phyloP scores from a whole-genome alignment of 2,113 vertebrate species.

The Verasper variegatus region DNA sequence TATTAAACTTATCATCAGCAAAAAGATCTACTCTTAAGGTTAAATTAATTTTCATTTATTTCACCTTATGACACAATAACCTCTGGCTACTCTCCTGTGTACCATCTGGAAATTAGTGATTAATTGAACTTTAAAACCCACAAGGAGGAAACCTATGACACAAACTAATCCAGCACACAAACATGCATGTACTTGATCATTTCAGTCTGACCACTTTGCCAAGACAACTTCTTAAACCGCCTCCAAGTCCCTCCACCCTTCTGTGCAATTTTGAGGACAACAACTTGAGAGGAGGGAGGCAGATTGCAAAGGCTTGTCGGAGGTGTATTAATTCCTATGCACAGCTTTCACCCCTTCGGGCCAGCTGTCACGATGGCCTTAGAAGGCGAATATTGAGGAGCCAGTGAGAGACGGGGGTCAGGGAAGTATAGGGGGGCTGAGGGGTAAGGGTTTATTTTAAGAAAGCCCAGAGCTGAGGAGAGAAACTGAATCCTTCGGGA shows the following conservation, averaged over 20 bases:
- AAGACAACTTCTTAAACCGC: slow-evolving; percentile 25
- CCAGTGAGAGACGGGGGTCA: slow-evolving; percentile 69
- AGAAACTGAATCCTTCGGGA: slow-evolving; percentile 85
- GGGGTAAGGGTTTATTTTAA: slow-evolving; percentile 83
- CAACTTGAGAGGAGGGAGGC: slow-evolving; percentile 73
- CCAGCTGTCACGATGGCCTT: slow-evolving; percentile 85
- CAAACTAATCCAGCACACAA: slow-evolving; percentile 9
- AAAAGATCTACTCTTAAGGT: too few relatives aligned
- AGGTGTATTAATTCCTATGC: slow-evolving; percentile 80
- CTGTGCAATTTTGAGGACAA: slow-evolving; percentile 68
- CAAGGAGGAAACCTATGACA: background rate
- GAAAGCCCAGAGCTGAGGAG: slow-evolving; percentile 77
- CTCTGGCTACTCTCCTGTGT: background rate
- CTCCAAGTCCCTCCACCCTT: slow-evolving; percentile 28
- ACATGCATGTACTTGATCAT: slow-evolving; percentile 4
- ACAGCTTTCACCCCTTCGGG: slow-evolving; percentile 67
- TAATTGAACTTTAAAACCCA: slow-evolving; percentile 2
- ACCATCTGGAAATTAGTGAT: slow-evolving; percentile 15
- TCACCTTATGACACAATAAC: background rate
- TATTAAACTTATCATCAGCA: too few relatives aligned
- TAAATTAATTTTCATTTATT: too few relatives aligned
- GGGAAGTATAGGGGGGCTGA: slow-evolving; percentile 62
- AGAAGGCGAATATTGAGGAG: slow-evolving; percentile 85
- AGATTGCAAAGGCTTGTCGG: slow-evolving; percentile 60
- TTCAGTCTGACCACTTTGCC: slow-evolving; percentile 40